Percentiles rank a stretch among this genome's conserved stretches.
Conservation (phyloP, 1,140 invertebrate genomes). For the Chrysomallon squamiferum region DNA sequence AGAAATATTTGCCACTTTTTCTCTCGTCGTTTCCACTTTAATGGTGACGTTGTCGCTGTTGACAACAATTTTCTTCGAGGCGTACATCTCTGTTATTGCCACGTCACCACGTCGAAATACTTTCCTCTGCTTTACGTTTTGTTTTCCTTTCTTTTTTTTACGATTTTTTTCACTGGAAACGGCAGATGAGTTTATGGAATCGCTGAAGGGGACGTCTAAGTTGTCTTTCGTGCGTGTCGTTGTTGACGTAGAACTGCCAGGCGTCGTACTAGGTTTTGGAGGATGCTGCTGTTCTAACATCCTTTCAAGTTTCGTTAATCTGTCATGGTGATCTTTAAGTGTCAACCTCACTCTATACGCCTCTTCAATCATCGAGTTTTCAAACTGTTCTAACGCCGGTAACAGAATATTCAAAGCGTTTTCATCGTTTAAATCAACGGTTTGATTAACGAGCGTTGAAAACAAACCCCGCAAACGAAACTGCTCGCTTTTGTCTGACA, state of each 20-base stretch:
- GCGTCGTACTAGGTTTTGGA: background rate
- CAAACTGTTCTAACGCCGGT: constrained; percentile 6
- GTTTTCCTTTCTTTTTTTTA: background rate
- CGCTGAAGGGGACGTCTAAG: background rate
- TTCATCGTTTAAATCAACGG: background rate
- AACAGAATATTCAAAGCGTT: background rate
- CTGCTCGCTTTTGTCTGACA: background rate
- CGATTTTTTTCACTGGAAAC: no score
- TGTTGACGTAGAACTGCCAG: background rate
- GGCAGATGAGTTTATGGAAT: no score
- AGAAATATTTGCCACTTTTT: no score
- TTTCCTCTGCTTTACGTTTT: no score
- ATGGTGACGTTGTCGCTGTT: no score
- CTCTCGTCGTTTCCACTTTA: no score
- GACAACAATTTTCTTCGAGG: no score
- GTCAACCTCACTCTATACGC: background rate
- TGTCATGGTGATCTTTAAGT: background rate
- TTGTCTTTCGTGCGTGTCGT: background rate
- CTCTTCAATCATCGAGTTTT: background rate
- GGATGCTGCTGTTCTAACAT: background rate
- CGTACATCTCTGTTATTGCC: no score
- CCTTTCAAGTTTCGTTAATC: background rate
- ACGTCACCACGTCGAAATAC: no score
- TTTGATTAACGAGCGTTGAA: background rate
- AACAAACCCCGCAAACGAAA: background rate